Percentiles rank a stretch among this genome's conserved stretches.
phyloP scores from a whole-genome alignment of 2,113 vertebrate species.

The Heloderma charlesbogerti region DNA sequence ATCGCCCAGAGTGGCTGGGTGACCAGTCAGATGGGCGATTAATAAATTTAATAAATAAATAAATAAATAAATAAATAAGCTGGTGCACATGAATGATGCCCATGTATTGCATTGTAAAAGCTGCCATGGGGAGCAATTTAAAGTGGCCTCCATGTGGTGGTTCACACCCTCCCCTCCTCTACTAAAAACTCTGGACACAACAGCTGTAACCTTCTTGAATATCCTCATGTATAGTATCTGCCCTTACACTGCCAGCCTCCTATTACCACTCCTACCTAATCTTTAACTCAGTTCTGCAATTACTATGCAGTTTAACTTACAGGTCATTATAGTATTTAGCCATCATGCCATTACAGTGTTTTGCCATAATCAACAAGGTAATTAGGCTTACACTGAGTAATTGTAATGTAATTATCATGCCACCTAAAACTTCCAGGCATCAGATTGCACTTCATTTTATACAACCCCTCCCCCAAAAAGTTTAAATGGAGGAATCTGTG shows the following conservation, averaged over 20 bases:
- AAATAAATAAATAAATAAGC: too few species aligned
- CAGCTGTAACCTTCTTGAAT: constrained; percentile 25
- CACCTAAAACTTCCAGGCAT: constrained; percentile 61
- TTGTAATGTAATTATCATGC: constrained; percentile 67
- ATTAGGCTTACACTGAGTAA: constrained; percentile 64
- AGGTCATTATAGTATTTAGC: constrained; percentile 61
- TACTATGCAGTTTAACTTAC: constrained; percentile 58
- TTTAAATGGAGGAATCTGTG: constrained; percentile 67
- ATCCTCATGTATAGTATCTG: accelerated
- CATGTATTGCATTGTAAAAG: not conserved
- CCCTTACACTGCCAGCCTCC: constrained; percentile 3
- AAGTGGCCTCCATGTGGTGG: not conserved
- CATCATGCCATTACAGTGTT: constrained; percentile 54
- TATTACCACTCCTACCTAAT: constrained; percentile 11
- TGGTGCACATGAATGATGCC: not conserved
- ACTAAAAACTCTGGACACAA: accelerated
- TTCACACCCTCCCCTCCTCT: accelerated
- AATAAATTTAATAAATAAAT: too few species aligned
- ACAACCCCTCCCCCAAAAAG: constrained; percentile 11
- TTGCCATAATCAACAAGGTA: constrained; percentile 61
- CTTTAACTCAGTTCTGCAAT: constrained; percentile 46
- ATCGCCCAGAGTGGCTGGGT: too few species aligned
- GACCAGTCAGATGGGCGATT: too few species aligned
- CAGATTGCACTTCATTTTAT: constrained; percentile 68
- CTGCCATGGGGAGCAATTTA: not conserved